Evolutionary conservation across 2,797 vertebrate species (phyloP), one percentile per base, ranked within the genome.

Genomic region (Rhinogobio ventralis): DNA sequence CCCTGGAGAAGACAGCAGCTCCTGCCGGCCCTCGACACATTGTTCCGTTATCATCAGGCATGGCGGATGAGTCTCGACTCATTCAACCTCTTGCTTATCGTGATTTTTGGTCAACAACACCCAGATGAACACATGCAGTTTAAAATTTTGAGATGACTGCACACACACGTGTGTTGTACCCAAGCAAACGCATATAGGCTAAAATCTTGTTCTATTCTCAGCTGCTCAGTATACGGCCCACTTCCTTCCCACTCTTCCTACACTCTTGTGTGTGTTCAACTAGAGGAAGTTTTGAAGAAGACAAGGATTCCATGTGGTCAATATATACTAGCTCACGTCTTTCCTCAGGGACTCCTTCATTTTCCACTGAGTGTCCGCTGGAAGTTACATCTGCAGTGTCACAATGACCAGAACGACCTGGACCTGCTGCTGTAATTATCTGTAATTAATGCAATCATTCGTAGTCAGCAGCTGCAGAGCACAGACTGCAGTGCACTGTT

Each of bases 1-100:
- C 95, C 92, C 94, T 89, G 93, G 94, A 95, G 94, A 89, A 93
- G 91, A 84, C 78, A 67, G 74, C 76, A 92, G 90, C 91, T 91
- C 92, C 90, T 87, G 86, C 89, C 92, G 93, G 92, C 90, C 91
- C 91, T 91, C 77, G 85, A 55, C 83, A 94, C 94, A 95, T 95
- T 95, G 94, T 95, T 94, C 91, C 89, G 93, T 94, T 95, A 95
- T 95, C 93, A 93, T 92, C 89, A 89, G 88, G 87, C 90, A 86
- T 92, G 92, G 93, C 91, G 91, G 91, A 93, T 93, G 92, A 90
- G 89, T 77, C 88, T 88, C 90, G 88, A 86, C 90, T 87, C 87
- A 88, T 90, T 88, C 62, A 87, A 91, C 93, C 86, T 85, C 87
- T 74, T 88, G 88, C 90, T 92, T 93, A 91, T 93, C 89, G 79